Conservation (phyloP, 2,113 vertebrate species). For the Lamprologus callipterus region DNA sequence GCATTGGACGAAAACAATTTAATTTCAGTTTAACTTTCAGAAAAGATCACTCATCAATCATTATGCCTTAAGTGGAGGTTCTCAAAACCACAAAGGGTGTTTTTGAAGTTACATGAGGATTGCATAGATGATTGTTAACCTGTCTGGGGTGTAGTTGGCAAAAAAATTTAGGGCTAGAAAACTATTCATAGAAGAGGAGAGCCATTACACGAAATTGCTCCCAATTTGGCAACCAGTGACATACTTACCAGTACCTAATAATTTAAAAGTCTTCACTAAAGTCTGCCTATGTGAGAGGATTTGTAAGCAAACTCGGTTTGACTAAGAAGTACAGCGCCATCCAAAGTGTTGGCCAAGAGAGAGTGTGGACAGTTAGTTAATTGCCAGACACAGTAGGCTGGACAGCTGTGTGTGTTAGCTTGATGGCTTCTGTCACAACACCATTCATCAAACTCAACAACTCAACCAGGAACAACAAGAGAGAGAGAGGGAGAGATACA, state of each 20-base stretch:
- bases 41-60: slow-evolving; percentile 32
- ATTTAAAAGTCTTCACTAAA: slow-evolving; percentile 2
- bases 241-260: not conserved
- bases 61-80: not conserved
- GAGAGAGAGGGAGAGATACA: not conserved
- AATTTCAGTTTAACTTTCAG: not conserved
- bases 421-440: slow-evolving; percentile 50
- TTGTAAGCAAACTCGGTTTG: not conserved
- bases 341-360: not conserved
- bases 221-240: slow-evolving; percentile 9
- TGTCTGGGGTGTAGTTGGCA: not conserved
- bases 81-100: slow-evolving; percentile 15
- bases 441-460: slow-evolving; percentile 47
- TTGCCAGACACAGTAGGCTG: not conserved
- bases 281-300: not conserved
- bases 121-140: slow-evolving; percentile 28
- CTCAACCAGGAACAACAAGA: not conserved
- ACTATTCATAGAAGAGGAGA: slow-evolving; percentile 7
- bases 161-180: not conserved
- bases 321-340: not conserved
- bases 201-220: slow-evolving; percentile 14
- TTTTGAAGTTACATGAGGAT: not conserved
- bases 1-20: not conserved
- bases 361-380: slow-evolving; percentile 10
- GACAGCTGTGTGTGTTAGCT: slow-evolving; percentile 7